Percentiles rank a stretch among this genome's conserved stretches.
Evolutionary conservation across 2,797 vertebrate genomes (phyloP).

Genomic region (Valencia hispanica): DNA sequence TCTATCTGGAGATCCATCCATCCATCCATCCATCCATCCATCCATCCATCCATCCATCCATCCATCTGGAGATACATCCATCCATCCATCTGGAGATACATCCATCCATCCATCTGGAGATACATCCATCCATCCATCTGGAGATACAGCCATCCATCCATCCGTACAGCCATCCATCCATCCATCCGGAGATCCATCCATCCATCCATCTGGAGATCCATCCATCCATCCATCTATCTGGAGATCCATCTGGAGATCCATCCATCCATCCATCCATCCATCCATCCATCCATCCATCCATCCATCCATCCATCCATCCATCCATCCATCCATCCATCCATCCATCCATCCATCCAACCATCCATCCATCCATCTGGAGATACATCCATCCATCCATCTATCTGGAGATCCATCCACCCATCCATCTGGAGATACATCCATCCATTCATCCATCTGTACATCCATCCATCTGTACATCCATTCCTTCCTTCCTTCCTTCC

Average conservation of each 20-base stretch:
- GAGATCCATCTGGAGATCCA: neutral
- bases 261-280: neutral
- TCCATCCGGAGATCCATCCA: neutral
- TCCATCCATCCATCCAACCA: neutral
- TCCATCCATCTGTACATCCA: neutral
- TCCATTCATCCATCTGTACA: neutral
- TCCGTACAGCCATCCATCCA: neutral
- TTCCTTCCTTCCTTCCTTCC: too few species aligned
- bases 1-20: neutral
- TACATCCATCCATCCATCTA: neutral
- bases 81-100: neutral
- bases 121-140: neutral
- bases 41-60: neutral
- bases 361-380: neutral
- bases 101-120: neutral
- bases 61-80: neutral
- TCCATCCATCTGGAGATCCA: neutral
- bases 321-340: neutral
- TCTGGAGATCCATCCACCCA: neutral
- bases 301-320: neutral
- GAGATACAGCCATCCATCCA: too few species aligned
- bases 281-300: neutral
- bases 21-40: neutral
- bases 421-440: neutral
- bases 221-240: neutral